Conservation (phyloP, 2,888 invertebrate species). For the Phasia obesa region DNA sequence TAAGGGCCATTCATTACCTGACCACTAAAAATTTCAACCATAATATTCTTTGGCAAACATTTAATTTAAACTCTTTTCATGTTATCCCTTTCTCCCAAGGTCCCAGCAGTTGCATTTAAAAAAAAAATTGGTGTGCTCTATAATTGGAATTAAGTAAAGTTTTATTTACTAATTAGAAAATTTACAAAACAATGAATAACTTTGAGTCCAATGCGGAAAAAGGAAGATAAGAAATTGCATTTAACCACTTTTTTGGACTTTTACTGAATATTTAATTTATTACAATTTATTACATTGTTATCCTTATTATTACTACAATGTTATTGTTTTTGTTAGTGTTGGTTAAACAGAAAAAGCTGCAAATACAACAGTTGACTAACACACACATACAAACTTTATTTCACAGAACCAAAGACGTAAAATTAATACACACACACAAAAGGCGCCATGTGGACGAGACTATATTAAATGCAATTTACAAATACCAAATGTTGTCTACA, state of each 20-base stretch:
- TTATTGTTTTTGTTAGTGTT: constrained; percentile 4
- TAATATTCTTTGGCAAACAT: background rate
- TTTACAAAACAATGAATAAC: constrained; percentile 1
- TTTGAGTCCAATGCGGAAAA: background rate
- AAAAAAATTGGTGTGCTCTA: background rate
- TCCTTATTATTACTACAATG: constrained; percentile 29
- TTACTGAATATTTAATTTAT: constrained; percentile 50
- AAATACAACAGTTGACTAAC: constrained; percentile 25
- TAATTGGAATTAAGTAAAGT: constrained; percentile 36
- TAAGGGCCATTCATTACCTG: background rate
- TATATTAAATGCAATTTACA: constrained; percentile 64
- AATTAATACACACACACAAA: background rate
- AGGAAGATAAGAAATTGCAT: background rate
- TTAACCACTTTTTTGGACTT: constrained; percentile 24
- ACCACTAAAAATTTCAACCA: background rate
- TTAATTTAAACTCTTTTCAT: background rate
- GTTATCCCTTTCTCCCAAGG: background rate
- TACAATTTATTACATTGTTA: constrained; percentile 50
- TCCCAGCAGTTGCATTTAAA: too few relatives aligned
- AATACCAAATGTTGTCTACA: constrained; percentile 42
- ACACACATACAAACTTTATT: background rate
- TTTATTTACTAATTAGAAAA: constrained; percentile 16
- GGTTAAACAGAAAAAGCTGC: constrained; percentile 6
- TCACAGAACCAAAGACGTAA: background rate
- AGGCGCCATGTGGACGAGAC: constrained; percentile 65